A percentile compares a stretch with the other conserved stretches of the same genome.
phyloP scores from a whole-genome alignment of 2,797 vertebrate genomes.

The Distichodus sexfasciatus region DNA sequence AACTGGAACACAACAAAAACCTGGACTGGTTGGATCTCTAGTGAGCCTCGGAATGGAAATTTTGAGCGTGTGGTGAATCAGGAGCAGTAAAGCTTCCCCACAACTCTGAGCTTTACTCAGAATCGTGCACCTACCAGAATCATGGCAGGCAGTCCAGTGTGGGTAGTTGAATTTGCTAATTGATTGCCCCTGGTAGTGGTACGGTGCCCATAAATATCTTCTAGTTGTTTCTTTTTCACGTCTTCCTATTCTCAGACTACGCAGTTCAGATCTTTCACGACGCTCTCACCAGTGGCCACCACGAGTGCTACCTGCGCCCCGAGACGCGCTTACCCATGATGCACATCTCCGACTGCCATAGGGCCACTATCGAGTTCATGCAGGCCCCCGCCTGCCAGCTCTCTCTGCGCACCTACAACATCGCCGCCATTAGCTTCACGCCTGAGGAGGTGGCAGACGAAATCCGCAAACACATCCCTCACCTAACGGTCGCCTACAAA shows the following conservation, averaged over 20 bases:
- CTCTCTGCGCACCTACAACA: constrained; percentile 79
- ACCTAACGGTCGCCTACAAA: constrained; percentile 75
- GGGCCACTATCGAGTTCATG: constrained; percentile 79
- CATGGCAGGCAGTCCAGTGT: too few relatives aligned
- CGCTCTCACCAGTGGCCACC: constrained; percentile 72
- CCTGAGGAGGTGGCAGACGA: constrained; percentile 75
- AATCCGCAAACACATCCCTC: constrained; percentile 75
- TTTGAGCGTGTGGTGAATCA: too few relatives aligned
- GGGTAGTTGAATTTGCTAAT: background rate
- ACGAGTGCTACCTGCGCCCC: constrained; percentile 75
- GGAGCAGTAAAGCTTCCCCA: too few relatives aligned
- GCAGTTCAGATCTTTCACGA: constrained; percentile 81
- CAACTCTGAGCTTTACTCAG: too few relatives aligned
- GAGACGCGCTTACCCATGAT: constrained; percentile 82
- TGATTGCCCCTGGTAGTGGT: too few relatives aligned
- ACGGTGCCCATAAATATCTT: background rate
- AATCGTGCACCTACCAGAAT: background rate
- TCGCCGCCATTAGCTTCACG: constrained; percentile 79
- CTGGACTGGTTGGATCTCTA: too few relatives aligned
- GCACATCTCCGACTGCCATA: constrained; percentile 80
- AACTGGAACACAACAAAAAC: too few relatives aligned
- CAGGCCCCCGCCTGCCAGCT: constrained; percentile 71
- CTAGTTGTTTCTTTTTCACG: background rate
- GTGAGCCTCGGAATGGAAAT: too few relatives aligned
- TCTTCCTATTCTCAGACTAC: constrained; percentile 67